A percentile compares a stretch with the other conserved stretches of the same genome.
phyloP scores from a whole-genome alignment of 2,888 invertebrate genomes.

The Eudasyphora cyanicolor region DNA sequence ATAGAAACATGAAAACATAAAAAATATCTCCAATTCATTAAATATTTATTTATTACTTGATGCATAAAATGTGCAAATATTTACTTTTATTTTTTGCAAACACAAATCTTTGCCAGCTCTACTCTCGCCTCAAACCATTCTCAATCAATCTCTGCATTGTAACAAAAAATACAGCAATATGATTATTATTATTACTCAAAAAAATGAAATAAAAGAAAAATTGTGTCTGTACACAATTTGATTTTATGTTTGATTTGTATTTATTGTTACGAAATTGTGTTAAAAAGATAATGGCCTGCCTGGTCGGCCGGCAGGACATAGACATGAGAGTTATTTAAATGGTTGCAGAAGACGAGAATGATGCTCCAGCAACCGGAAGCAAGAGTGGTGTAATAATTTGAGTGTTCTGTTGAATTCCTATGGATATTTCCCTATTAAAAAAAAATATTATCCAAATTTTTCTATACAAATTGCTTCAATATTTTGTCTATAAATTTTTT shows the following conservation, averaged over 20 bases:
- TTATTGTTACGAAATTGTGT: slow-evolving; percentile 2
- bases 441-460: no score
- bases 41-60: slow-evolving; percentile 32
- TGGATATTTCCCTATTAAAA: no score
- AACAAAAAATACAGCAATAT: background rate
- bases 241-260: slow-evolving; percentile 22
- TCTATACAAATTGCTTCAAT: no score
- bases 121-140: background rate
- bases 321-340: background rate
- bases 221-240: background rate
- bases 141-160: background rate
- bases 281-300: slow-evolving; percentile 3
- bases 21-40: no score
- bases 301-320: no score
- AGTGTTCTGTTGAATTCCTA: no score
- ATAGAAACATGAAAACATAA: no score
- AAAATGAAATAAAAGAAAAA: background rate
- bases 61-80: slow-evolving; percentile 28
- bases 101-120: background rate
- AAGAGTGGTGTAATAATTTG: background rate
- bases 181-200: background rate
- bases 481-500: no score
- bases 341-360: background rate
- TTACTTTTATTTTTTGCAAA: background rate
- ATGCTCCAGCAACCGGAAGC: no score